Evolutionary conservation across 2,797 vertebrate species (phyloP).

Genomic region (Telmatherina bonti): DNA sequence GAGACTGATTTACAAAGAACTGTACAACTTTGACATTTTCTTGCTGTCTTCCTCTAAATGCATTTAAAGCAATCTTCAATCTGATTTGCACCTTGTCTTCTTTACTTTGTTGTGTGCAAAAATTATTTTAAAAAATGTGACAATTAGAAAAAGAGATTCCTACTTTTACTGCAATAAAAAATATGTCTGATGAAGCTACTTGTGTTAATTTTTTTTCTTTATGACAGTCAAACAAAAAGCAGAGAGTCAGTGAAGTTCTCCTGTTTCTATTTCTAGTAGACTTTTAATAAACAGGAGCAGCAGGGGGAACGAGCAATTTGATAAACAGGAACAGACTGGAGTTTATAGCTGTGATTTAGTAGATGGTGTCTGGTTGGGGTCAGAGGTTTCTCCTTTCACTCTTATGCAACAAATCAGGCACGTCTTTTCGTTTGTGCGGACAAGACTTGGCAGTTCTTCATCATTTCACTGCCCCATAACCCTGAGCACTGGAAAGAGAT

Average conservation of each 20-base stretch:
- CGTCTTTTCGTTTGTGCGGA: conserved; percentile 55
- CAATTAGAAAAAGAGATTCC: conserved; percentile 2
- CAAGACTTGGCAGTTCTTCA: conserved; percentile 57
- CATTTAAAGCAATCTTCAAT: conserved; percentile 41
- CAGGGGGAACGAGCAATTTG: conserved; percentile 14
- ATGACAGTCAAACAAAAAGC: conserved; percentile 3
- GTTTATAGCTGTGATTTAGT: conserved; percentile 57
- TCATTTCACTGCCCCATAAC: conserved; percentile 55
- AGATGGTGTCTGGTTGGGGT: conserved; percentile 53
- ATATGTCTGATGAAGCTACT: conserved; percentile 36
- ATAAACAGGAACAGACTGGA: conserved; percentile 50
- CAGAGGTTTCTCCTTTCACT: conserved; percentile 72
- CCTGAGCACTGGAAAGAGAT: conserved; percentile 51
- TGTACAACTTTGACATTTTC: conserved; percentile 33
- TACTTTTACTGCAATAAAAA: conserved; percentile 61
- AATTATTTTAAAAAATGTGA: conserved; percentile 36
- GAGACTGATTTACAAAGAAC: conserved; percentile 25
- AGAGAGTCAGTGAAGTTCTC: background rate
- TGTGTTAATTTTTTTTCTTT: conserved; percentile 36
- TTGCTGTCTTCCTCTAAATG: conserved; percentile 62
- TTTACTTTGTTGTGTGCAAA: conserved; percentile 46
- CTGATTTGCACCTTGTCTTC: conserved; percentile 33
- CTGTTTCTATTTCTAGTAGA: conserved; percentile 4
- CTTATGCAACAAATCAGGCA: conserved; percentile 64
- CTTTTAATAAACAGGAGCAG: background rate